Percentiles rank a stretch among this genome's conserved stretches.
Conservation (phyloP, 2,888 invertebrate genomes). For the Pachycephus smyrnensis region DNA sequence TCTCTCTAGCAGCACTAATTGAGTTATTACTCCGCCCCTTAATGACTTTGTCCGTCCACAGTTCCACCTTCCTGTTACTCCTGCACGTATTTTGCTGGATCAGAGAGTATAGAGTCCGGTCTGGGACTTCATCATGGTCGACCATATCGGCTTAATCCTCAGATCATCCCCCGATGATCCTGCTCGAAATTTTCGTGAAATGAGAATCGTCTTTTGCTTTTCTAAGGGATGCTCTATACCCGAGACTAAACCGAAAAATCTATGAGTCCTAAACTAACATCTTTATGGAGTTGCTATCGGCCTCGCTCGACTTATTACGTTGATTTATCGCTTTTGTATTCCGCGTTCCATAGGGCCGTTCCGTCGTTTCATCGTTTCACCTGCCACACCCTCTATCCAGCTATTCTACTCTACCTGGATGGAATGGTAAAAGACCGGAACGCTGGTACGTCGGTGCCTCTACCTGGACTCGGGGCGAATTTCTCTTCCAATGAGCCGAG, state of each 20-base stretch:
- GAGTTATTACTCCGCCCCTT: constrained; percentile 45
- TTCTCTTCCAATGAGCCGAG: background rate
- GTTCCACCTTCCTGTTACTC: background rate
- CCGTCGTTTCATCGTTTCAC: constrained; percentile 22
- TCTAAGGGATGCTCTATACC: background rate
- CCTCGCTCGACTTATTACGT: constrained; percentile 41
- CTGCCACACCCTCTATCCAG: constrained; percentile 22
- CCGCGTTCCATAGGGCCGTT: background rate
- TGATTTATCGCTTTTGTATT: constrained; percentile 45
- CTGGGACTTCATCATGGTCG: no score
- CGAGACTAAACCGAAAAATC: constrained; percentile 28
- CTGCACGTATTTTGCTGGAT: background rate
- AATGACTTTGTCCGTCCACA: constrained; percentile 36
- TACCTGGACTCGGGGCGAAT: constrained; percentile 2
- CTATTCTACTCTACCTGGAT: background rate
- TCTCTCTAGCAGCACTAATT: constrained; percentile 34
- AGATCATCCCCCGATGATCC: no score
- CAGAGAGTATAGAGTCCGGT: no score
- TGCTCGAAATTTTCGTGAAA: no score
- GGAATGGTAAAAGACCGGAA: background rate
- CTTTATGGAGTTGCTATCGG: constrained; percentile 42
- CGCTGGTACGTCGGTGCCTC: background rate
- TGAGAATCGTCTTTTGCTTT: background rate
- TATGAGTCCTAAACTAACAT: constrained; percentile 44
- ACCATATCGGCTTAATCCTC: no score